phyloP scores from a whole-genome alignment of 1,140 invertebrate species.

The Riptortus pedestris region DNA sequence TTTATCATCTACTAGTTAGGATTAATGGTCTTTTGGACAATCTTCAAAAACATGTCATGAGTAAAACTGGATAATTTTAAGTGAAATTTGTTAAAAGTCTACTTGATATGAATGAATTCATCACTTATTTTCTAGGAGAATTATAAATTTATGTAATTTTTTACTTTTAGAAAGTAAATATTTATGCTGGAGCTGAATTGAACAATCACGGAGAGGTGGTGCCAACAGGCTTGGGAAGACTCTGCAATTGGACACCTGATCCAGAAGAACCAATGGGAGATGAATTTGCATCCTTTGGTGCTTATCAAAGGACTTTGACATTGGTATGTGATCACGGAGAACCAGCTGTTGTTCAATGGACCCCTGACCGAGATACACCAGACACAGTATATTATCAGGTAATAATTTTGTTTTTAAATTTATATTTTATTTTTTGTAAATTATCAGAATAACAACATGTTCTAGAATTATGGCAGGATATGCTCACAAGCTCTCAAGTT shows the following conservation, averaged over 20 bases:
- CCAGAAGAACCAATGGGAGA: conserved; percentile 57
- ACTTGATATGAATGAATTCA: too few species aligned
- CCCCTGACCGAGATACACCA: conserved; percentile 73
- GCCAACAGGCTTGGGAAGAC: conserved; percentile 63
- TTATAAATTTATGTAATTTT: not conserved
- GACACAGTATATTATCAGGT: conserved; percentile 89
- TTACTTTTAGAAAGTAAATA: conserved; percentile 53
- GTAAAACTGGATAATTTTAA: too few species aligned
- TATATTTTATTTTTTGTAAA: not conserved
- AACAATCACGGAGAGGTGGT: conserved; percentile 51
- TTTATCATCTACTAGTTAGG: too few species aligned
- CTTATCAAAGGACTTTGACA: conserved; percentile 72
- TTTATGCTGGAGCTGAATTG: conserved; percentile 66
- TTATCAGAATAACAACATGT: not conserved
- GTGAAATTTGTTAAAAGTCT: too few species aligned
- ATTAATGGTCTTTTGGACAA: too few species aligned
- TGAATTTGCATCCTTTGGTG: conserved; percentile 74
- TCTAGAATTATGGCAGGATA: too few species aligned
- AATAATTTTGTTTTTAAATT: conserved; percentile 32
- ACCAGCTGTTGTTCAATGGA: conserved; percentile 78
- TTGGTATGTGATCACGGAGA: conserved; percentile 72
- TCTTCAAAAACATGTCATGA: too few species aligned
- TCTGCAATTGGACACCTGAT: conserved; percentile 78
- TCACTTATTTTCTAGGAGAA: too few species aligned
- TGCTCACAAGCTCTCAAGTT: too few species aligned